Evolutionary conservation across 2,888 invertebrate genomes (phyloP).

Genomic region (Idaea dimidiata): DNA sequence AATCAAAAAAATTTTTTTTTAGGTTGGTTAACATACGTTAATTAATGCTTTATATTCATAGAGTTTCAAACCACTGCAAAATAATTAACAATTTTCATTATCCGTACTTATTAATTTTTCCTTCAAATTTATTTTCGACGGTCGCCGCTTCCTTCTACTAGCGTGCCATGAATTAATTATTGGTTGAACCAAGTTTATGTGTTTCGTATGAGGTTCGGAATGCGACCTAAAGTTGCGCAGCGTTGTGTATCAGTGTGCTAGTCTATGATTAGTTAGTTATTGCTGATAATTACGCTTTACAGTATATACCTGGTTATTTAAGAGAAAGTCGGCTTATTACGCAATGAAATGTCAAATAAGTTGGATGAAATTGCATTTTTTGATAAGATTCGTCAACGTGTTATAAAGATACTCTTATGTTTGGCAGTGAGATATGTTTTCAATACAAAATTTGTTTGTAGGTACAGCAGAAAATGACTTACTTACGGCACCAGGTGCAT

Average conservation of each 20-base stretch:
- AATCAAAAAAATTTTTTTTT: too few species aligned
- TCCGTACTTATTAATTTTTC: conserved; percentile 47
- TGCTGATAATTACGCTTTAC: conserved; percentile 2
- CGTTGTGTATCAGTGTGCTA: neutral
- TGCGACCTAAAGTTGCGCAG: neutral
- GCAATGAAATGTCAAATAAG: neutral
- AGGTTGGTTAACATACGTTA: too few species aligned
- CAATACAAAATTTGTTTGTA: neutral
- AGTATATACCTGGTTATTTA: neutral
- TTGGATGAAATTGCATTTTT: neutral
- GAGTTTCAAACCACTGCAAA: neutral
- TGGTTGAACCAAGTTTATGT: conserved; percentile 5
- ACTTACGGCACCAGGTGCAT: too few species aligned
- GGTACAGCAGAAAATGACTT: neutral
- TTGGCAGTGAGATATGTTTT: neutral
- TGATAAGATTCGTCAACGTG: neutral
- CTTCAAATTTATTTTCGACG: conserved; percentile 44
- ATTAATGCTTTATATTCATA: neutral
- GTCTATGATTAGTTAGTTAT: neutral
- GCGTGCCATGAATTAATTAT: conserved; percentile 44
- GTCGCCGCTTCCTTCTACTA: conserved; percentile 43
- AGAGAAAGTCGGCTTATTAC: conserved; percentile 2
- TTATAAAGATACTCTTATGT: neutral
- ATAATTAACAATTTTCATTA: conserved; percentile 24
- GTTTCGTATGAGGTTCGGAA: neutral